A percentile compares a stretch with the other conserved stretches of the same genome.
These are phyloP conservation scores for Fregata magnificens DNA, from an alignment of 2,113 vertebrate genomes.

Conservation along the genomic window DNA sequence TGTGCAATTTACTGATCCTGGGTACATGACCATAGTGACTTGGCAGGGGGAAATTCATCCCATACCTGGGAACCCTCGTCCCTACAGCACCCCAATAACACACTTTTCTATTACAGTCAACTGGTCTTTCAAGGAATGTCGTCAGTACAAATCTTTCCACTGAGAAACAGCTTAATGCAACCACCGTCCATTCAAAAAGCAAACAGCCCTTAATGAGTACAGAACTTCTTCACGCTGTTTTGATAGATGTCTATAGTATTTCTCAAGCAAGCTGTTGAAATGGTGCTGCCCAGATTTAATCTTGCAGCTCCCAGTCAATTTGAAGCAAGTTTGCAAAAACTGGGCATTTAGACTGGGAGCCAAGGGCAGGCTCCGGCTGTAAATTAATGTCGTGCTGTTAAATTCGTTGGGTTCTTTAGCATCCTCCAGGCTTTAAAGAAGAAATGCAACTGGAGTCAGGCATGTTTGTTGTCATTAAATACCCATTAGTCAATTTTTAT, in stretches of 20 bases:
- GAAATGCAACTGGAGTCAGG: not conserved
- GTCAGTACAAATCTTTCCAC: too few species aligned
- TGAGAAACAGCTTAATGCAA: not conserved
- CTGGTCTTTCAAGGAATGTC: rapidly evolving
- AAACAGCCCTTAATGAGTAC: not conserved
- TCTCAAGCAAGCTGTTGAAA: not conserved
- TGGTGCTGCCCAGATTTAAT: too few species aligned
- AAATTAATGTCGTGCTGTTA: rapidly evolving
- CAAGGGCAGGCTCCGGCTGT: not conserved
- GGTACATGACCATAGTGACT: not conserved
- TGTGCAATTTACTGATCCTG: not conserved
- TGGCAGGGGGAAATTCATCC: not conserved
- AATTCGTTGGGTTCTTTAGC: not conserved
- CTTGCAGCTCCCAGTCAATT: not conserved
- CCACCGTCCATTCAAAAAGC: too few species aligned
- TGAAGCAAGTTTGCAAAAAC: not conserved
- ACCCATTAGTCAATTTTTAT: not conserved
- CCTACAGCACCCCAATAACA: not conserved
- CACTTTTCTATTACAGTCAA: too few species aligned
- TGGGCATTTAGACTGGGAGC: not conserved
- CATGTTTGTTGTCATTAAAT: not conserved
- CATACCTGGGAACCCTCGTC: not conserved
- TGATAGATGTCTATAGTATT: not conserved
- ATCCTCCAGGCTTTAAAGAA: not conserved
- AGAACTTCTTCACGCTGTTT: rapidly evolving